Conservation (phyloP, 2,113 vertebrate species). For the Formicarius rufipectus region DNA sequence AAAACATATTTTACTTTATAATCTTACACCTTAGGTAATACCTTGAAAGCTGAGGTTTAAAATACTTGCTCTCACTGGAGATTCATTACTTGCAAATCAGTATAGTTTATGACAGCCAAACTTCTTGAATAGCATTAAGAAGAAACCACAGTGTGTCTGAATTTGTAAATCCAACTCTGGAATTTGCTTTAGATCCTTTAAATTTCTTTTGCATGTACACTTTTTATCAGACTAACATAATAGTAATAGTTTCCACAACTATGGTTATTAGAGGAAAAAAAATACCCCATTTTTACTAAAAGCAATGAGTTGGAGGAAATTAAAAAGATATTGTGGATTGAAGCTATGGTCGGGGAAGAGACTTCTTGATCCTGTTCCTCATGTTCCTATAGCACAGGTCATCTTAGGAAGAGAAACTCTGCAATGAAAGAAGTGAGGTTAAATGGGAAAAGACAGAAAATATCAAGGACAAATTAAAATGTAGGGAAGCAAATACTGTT, state of each 20-base stretch:
- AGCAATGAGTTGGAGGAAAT: not conserved
- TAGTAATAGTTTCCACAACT: not conserved
- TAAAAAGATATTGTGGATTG: not conserved
- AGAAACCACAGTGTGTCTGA: not conserved
- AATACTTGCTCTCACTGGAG: not conserved
- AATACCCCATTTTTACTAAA: not conserved
- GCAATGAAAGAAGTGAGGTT: not conserved
- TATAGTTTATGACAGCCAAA: not conserved
- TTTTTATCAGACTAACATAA: not conserved
- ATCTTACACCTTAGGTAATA: not conserved
- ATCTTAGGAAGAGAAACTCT: not conserved
- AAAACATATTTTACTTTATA: not conserved
- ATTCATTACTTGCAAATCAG: not conserved
- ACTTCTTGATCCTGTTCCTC: not conserved
- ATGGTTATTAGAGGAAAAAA: not conserved
- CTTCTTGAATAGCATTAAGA: not conserved
- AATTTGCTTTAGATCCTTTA: not conserved
- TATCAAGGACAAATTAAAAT: not conserved
- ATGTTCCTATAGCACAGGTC: not conserved
- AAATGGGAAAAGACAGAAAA: not conserved
- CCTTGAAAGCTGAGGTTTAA: not conserved
- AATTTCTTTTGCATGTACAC: not conserved
- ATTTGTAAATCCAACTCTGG: not conserved
- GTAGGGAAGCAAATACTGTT: not conserved
- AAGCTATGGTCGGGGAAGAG: not conserved